Percentiles rank a stretch among this genome's conserved stretches.
These are phyloP conservation scores for Callocephalon fimbriatum DNA, from an alignment of 2,113 vertebrate genomes.

Conservation along the genomic window DNA sequence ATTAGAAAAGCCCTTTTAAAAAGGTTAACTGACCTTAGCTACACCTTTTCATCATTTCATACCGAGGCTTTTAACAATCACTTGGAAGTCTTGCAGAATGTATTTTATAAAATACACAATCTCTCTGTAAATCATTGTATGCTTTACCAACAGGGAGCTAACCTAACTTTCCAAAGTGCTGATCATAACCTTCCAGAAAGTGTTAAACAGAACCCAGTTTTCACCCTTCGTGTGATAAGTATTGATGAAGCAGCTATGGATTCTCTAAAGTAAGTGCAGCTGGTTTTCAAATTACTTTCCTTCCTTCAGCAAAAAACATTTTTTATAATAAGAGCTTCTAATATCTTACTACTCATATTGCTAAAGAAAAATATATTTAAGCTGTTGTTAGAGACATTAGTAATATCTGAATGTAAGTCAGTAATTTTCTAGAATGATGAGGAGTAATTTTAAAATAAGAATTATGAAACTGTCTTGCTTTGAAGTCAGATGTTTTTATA, in stretches of 20 bases:
- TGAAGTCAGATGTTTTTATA: neutral
- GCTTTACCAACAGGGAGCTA: slow-evolving; percentile 76
- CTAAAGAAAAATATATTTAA: neutral
- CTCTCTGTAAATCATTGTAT: neutral
- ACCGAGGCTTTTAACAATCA: neutral
- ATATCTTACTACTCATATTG: neutral
- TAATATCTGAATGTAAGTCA: neutral
- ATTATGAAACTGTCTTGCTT: neutral
- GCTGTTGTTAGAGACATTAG: neutral
- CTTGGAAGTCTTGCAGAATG: neutral
- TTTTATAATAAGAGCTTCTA: neutral
- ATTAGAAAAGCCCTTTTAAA: neutral
- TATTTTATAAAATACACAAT: neutral
- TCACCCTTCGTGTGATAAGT: slow-evolving; percentile 78
- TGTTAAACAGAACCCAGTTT: slow-evolving; percentile 71
- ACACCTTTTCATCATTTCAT: neutral
- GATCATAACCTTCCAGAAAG: slow-evolving; percentile 80
- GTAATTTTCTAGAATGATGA: neutral
- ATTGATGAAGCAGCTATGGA: slow-evolving; percentile 77
- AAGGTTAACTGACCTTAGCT: neutral
- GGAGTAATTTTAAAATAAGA: neutral
- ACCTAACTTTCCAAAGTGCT: slow-evolving; percentile 79
- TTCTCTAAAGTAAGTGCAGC: slow-evolving; percentile 77
- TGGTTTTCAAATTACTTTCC: neutral
- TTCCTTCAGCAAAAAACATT: neutral